phyloP scores from a whole-genome alignment of 2,797 vertebrate genomes.

The Poeciliopsis paucimaculata region DNA sequence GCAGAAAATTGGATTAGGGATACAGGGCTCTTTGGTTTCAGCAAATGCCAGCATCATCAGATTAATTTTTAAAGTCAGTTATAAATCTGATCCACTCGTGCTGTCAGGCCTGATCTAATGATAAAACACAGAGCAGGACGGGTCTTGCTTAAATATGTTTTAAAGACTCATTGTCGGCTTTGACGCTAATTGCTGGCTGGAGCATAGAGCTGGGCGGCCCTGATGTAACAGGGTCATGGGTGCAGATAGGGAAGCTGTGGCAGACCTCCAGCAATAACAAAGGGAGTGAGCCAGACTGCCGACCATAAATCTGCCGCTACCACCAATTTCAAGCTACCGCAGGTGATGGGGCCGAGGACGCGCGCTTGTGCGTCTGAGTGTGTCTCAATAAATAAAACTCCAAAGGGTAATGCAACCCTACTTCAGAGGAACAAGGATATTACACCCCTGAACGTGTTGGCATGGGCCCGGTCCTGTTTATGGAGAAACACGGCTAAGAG shows the following conservation, averaged over 20 bases:
- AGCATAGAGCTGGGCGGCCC: conserved; percentile 71
- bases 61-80: conserved; percentile 6
- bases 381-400: conserved; percentile 83
- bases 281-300: conserved; percentile 64
- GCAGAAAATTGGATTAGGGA: not conserved
- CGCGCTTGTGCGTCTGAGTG: conserved; percentile 26
- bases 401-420: conserved; percentile 80
- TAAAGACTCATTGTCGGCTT: conserved; percentile 51
- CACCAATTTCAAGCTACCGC: conserved; percentile 64
- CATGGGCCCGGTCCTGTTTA: conserved; percentile 75
- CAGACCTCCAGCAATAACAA: conserved; percentile 81
- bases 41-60: conserved; percentile 12
- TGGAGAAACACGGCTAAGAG: conserved; percentile 79
- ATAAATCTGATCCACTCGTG: conserved; percentile 38
- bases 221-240: conserved; percentile 79
- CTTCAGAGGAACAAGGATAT: conserved; percentile 84
- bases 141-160: conserved; percentile 61
- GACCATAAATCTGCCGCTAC: conserved; percentile 81
- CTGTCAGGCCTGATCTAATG: conserved; percentile 39
- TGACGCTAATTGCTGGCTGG: conserved; percentile 58
- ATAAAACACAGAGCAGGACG: conserved; percentile 60
- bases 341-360: conserved; percentile 52
- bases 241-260: conserved; percentile 80
- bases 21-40: conserved; percentile 7
- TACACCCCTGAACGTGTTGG: conserved; percentile 76